Evolutionary conservation across 2,797 vertebrate genomes (phyloP).

Genomic region (Microchirus variegatus): DNA sequence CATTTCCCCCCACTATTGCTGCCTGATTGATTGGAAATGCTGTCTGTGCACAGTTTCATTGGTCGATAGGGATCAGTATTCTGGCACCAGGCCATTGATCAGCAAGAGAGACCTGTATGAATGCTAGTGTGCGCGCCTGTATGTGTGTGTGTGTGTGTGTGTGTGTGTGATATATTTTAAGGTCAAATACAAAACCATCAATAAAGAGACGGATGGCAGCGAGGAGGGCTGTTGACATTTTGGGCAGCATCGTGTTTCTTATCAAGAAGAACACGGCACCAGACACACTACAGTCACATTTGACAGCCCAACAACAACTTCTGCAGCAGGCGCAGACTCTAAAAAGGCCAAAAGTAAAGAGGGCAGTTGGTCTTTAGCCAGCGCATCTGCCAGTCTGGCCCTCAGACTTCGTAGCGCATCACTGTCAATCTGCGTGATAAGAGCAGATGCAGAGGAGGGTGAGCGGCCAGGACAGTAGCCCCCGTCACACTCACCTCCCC

Average conservation of each 20-base stretch:
- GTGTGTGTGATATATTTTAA: constrained; percentile 50
- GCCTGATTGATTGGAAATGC: constrained; percentile 72
- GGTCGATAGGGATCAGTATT: constrained; percentile 75
- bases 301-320: constrained; percentile 61
- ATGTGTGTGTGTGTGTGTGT: constrained; percentile 22
- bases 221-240: constrained; percentile 14
- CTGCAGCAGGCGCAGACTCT: constrained; percentile 42
- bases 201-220: constrained; percentile 19
- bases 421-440: constrained; percentile 71
- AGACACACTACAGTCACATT: constrained; percentile 38
- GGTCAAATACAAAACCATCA: constrained; percentile 28
- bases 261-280: constrained; percentile 34
- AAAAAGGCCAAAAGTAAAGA: constrained; percentile 75
- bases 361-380: constrained; percentile 77
- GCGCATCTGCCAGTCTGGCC: constrained; percentile 72
- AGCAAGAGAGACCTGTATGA: constrained; percentile 35
- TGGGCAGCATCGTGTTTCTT: constrained; percentile 23
- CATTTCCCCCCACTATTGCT: constrained; percentile 49
- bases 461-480: constrained; percentile 65
- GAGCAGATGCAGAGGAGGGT: constrained; percentile 59
- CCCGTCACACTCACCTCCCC: constrained; percentile 72
- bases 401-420: constrained; percentile 69
- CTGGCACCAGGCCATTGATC: constrained; percentile 63
- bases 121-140: not conserved
- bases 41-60: constrained; percentile 70